phyloP scores from a whole-genome alignment of 2,113 vertebrate genomes.

The Numida meleagris region DNA sequence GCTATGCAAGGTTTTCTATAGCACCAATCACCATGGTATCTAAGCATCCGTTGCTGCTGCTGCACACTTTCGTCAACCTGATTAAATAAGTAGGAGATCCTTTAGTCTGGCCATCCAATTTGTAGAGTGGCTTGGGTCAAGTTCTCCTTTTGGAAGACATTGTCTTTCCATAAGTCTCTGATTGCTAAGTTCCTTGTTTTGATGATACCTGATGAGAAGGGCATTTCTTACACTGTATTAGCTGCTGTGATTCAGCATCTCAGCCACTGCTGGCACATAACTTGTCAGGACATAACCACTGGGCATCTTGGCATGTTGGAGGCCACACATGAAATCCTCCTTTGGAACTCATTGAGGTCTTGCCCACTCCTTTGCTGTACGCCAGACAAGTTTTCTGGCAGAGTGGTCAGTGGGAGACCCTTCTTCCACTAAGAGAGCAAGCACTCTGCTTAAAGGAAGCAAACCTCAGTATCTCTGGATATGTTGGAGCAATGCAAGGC shows the following conservation, averaged over 20 bases:
- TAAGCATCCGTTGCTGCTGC: constrained; percentile 22
- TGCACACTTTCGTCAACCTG: neutral
- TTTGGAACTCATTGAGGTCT: neutral
- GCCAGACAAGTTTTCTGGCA: neutral
- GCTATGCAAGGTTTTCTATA: constrained; percentile 51
- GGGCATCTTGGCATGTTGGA: neutral
- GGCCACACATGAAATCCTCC: neutral
- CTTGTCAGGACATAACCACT: neutral
- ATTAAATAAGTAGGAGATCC: neutral
- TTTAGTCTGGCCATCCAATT: neutral
- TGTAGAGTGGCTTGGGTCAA: neutral
- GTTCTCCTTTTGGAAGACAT: neutral
- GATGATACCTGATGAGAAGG: neutral
- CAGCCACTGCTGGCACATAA: rapidly evolving
- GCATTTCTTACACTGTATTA: neutral
- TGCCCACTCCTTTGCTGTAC: neutral
- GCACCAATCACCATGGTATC: constrained; percentile 55
- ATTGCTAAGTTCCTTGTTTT: neutral
- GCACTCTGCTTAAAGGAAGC: neutral
- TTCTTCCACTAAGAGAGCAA: neutral
- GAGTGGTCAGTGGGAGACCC: neutral
- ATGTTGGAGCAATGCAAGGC: neutral
- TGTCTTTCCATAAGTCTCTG: neutral
- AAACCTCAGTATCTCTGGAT: neutral
- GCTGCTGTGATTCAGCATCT: neutral